Conservation (phyloP, 1,140 invertebrate species). For the Probaryconus sp. region DNA sequence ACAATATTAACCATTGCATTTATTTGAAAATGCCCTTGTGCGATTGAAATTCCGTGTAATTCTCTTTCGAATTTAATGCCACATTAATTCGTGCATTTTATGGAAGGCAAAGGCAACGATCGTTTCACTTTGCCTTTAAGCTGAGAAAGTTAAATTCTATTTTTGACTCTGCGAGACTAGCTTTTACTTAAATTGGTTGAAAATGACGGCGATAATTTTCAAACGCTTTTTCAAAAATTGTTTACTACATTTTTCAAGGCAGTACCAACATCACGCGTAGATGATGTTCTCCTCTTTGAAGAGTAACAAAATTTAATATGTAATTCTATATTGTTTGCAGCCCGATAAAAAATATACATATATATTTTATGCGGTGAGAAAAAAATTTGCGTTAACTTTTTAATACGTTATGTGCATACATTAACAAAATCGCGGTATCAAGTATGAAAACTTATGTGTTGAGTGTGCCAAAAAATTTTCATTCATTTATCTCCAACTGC, state of each 20-base stretch:
- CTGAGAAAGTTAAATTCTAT: constrained; percentile 4
- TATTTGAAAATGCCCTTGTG: too few relatives aligned
- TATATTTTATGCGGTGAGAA: constrained; percentile 12
- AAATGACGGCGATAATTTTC: neutral
- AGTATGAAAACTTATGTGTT: constrained; percentile 16
- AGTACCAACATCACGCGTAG: too few relatives aligned
- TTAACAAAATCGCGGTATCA: constrained; percentile 22
- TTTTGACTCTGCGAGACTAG: constrained; percentile 1
- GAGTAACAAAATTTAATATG: too few relatives aligned
- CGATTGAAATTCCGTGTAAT: too few relatives aligned
- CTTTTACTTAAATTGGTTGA: constrained; percentile 27
- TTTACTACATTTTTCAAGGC: neutral
- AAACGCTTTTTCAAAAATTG: constrained; percentile 1
- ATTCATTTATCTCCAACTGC: constrained; percentile 21
- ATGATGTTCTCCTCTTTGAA: too few relatives aligned
- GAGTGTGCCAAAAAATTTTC: constrained; percentile 22
- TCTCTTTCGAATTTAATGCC: too few relatives aligned
- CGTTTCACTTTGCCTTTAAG: neutral
- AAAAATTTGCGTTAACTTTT: constrained; percentile 12
- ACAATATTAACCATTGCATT: too few relatives aligned
- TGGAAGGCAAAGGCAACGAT: constrained; percentile 1
- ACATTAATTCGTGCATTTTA: constrained; percentile 14
- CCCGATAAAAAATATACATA: neutral
- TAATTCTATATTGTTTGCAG: constrained; percentile 1
- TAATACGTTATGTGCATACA: constrained; percentile 3